Evolutionary conservation across 2,888 invertebrate genomes (phyloP), one percentile per base, ranked within the genome.

Genomic region (Tupiocoris notatus): DNA sequence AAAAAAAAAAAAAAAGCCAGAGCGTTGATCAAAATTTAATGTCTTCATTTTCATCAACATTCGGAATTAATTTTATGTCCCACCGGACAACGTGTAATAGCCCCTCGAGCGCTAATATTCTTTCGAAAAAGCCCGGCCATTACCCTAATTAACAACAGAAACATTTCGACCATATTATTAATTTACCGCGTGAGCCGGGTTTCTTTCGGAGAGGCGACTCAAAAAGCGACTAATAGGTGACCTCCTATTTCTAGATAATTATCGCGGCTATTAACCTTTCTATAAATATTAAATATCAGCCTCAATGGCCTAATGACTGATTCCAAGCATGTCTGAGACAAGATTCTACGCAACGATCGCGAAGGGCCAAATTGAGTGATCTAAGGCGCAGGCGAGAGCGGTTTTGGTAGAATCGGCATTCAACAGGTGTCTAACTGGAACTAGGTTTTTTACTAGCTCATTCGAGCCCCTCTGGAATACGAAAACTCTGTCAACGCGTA

Each of bases 191-290:
- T n/a, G n/a, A n/a, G n/a, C n/a, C n/a, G n/a, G n/a, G n/a, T n/a
- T n/a, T n/a, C n/a, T n/a, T n/a, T n/a, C n/a, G n/a, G n/a, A n/a
- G n/a, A n/a, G 39, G 3, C 39, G 39, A 39, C 3, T 39, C 6
- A 39, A 12, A 39, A 39, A 12, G 39, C 39, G 39, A 39, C 39
- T 7, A 39, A 39, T 39, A 7, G 39, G 39, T 65, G 65, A 65
- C 65, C 65, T 25, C 25, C 18, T 70, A 70, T 70, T 70, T 59
- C 59, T 70, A 58, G 70, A 70, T 70, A 59, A 70, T 70, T 70
- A 70, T 70, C 70, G 59, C 59, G 70, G 24, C 25, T 22, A 70
- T 68, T 68, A 70, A 70, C 70, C 59, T 70, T 70, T 70, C 70
- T 70, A 59, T 59, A 59, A 70, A 70, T 70, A 70, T 70, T 70